Percentiles rank a stretch among this genome's conserved stretches.
Conservation (phyloP, 2,888 invertebrate genomes). For the Anaspis maculata region DNA sequence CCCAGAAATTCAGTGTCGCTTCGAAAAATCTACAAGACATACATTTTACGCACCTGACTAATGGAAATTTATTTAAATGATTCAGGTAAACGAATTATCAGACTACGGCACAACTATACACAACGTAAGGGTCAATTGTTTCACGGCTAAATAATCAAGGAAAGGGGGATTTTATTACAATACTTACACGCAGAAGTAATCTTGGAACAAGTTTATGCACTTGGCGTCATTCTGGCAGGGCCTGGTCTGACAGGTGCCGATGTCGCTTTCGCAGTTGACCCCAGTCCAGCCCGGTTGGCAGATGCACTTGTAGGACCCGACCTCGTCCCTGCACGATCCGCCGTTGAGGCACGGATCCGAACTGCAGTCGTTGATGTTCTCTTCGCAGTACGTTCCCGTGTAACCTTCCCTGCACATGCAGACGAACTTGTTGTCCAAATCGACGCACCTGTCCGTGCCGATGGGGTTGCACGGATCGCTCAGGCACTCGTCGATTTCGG, state of each 20-base stretch:
- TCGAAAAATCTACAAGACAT: no score
- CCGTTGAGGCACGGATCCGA: conserved; percentile 81
- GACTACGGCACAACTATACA: no score
- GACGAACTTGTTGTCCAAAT: conserved; percentile 76
- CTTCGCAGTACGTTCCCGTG: conserved; percentile 73
- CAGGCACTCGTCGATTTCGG: conserved; percentile 85
- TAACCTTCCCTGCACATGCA: conserved; percentile 89
- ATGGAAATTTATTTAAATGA: no score
- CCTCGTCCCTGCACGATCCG: conserved; percentile 80
- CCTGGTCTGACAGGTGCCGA: conserved; percentile 75
- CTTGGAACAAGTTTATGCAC: conserved; percentile 87
- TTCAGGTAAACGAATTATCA: no score
- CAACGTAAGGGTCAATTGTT: no score
- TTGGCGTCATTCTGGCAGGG: conserved; percentile 91
- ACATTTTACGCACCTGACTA: no score
- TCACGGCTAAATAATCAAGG: no score
- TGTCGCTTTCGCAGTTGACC: conserved; percentile 73
- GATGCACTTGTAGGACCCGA: conserved; percentile 73
- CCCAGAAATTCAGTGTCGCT: no score
- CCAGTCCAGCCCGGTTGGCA: conserved; percentile 86
- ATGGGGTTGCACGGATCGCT: conserved; percentile 85
- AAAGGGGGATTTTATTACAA: no score
- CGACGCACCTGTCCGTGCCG: conserved; percentile 84
- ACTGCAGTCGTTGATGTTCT: conserved; percentile 80
- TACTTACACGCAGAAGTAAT: conserved; percentile 81